Evolutionary conservation across 2,888 invertebrate genomes (phyloP).

Genomic region (Palloptera scutellata): DNA sequence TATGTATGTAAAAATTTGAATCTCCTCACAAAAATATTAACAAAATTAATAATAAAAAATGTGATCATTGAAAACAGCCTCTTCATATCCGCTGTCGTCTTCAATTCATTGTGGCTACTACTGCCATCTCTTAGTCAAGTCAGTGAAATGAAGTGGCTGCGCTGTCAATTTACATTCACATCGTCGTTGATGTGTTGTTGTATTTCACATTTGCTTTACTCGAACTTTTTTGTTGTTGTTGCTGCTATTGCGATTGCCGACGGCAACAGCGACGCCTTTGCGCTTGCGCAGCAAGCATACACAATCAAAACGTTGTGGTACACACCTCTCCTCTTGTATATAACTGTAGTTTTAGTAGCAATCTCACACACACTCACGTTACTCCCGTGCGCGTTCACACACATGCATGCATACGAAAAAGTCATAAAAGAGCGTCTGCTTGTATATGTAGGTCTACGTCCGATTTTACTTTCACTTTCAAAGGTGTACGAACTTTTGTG

Average conservation of each 20-base stretch:
- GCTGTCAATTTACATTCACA: constrained; percentile 25
- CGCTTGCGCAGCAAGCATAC: not conserved
- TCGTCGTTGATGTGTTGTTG: not conserved
- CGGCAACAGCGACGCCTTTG: not conserved
- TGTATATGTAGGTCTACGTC: constrained; percentile 65
- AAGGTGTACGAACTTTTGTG: constrained; percentile 64
- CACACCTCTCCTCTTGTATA: constrained; percentile 24
- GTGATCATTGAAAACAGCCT: no score
- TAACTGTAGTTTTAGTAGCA: constrained; percentile 44
- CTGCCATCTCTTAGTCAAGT: no score
- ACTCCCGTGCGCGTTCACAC: constrained; percentile 1
- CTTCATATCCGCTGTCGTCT: no score
- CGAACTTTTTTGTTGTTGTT: constrained; percentile 34
- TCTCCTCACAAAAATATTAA: no score
- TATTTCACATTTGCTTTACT: constrained; percentile 32
- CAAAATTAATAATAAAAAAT: no score
- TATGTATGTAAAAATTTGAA: no score
- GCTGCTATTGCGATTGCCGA: constrained; percentile 17
- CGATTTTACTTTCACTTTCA: constrained; percentile 65
- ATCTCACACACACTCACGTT: constrained; percentile 24
- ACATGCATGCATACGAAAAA: not conserved
- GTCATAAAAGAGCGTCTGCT: constrained; percentile 9
- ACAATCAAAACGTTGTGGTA: not conserved
- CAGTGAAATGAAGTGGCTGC: not conserved
- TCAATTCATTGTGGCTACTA: no score